A percentile compares a stretch with the other conserved stretches of the same genome.
Evolutionary conservation across 2,888 invertebrate species (phyloP).

Genomic region (Drosophila nr. perissopoda): DNA sequence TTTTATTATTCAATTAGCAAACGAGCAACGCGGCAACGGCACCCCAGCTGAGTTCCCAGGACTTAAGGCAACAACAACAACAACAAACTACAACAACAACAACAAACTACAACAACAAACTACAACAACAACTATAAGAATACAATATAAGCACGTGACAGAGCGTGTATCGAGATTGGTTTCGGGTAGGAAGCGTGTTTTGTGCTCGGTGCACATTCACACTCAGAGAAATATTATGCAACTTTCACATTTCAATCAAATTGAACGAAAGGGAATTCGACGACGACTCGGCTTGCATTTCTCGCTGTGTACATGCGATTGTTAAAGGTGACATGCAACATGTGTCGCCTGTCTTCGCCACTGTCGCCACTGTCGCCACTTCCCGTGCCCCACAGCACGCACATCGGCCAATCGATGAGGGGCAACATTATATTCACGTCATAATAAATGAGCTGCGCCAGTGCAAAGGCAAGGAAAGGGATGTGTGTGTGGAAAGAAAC

Average conservation of each 20-base stretch:
- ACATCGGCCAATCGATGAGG: constrained; percentile 39
- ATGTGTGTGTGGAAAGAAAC: no score
- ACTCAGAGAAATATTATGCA: not conserved
- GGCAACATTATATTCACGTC: constrained; percentile 6
- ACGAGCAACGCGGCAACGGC: not conserved
- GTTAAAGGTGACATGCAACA: constrained; percentile 48
- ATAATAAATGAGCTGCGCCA: constrained; percentile 2
- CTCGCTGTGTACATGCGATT: not conserved
- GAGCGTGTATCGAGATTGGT: not conserved
- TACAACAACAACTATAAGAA: not conserved
- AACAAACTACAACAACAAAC: not conserved
- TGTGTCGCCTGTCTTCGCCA: constrained; percentile 20
- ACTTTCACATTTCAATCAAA: not conserved
- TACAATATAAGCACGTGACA: not conserved
- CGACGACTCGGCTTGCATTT: not conserved
- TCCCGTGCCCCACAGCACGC: not conserved
- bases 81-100: not conserved
- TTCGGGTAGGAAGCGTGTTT: not conserved
- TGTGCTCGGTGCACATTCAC: not conserved
- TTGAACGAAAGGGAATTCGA: no score
- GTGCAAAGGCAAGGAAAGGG: not conserved
- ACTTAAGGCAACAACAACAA: constrained; percentile 8
- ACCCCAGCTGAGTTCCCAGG: not conserved
- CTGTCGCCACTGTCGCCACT: not conserved
- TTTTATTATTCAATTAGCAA: constrained; percentile 8